Base-by-base conservation (phyloP, 2,113 vertebrate species). In the Hemiprocne comata region DNA sequence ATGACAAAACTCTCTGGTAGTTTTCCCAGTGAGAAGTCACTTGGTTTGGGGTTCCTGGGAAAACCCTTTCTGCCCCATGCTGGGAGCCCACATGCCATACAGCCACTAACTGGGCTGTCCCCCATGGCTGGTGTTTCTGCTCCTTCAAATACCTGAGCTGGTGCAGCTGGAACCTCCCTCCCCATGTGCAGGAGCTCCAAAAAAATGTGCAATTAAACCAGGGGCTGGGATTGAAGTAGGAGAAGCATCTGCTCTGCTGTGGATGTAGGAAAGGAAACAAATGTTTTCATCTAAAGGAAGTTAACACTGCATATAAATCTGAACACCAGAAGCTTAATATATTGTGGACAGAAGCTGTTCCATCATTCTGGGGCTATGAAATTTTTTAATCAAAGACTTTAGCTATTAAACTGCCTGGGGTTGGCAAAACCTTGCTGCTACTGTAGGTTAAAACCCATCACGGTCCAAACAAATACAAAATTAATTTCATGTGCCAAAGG, bases 301-400 rank as follows among this genome's bases (percentile, higher is more conserved):
- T 84, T 95, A 90, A 87, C 80, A 38, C 50, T 21, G 65, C 4
- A 0, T 54, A 83, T 95, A 92, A 71, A 87, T 62, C 34, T 42
- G 77, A 74, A 77, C 19, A 65, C 91, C 93, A 70, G 90, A 46
- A 79, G 62, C 85, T 95, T 84, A 76, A 92, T 95, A 42, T 87
- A 94, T 83, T 79, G 81, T 64, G 46, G 89, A 83, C 90, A 91
- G 66, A 31, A 76, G 66, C 76, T 73, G 65, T 55, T 90, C 89
- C 89, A 93, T 97, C 97, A 85, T 90, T 93, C 89, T 36, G 93
- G 94, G 86, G 75, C 95, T 85, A 97, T 97, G 97, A 96, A 94
- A 96, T 96, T 83, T 97, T 97, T 97, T 98, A 98, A 98, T 98
- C 97, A 98, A 97, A 95, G 73, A 17, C 94, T 97, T 97, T 73